Conservation (phyloP, 2,113 vertebrate genomes). For the Herpetotheres cachinnans region DNA sequence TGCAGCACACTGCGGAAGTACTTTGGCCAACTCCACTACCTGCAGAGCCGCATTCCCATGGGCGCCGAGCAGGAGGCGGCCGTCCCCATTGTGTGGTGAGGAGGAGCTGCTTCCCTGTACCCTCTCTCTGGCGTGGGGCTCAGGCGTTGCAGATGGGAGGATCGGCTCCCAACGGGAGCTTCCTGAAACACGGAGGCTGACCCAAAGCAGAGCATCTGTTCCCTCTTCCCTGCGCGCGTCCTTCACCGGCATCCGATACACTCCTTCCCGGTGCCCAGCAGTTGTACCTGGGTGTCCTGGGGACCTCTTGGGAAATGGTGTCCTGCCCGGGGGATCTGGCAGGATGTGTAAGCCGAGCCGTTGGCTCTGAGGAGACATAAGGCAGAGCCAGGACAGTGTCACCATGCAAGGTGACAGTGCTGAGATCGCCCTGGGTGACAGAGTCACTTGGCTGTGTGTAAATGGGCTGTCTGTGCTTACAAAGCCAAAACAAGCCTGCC, state of each 20-base stretch:
- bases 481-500: background rate
- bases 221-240: rapidly evolving
- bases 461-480: background rate
- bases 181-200: background rate
- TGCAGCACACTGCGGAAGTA: conserved; percentile 96
- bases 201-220: background rate
- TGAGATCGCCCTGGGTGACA: background rate
- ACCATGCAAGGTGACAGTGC: background rate
- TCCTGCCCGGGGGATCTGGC: too few species aligned
- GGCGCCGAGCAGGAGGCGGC: conserved; percentile 86
- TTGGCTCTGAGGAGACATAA: background rate
- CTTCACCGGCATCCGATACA: rapidly evolving
- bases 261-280: too few species aligned
- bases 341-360: background rate
- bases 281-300: background rate
- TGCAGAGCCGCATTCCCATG: conserved; percentile 96
- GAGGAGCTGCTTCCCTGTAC: rapidly evolving
- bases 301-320: background rate
- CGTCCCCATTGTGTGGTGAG: conserved; percentile 89
- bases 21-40: conserved; percentile 94
- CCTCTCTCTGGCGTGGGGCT: rapidly evolving
- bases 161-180: background rate
- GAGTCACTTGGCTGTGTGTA: background rate
- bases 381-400: background rate
- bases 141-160: too few species aligned